phyloP scores from a whole-genome alignment of 2,797 vertebrate genomes.

The Semotilus atromaculatus region DNA sequence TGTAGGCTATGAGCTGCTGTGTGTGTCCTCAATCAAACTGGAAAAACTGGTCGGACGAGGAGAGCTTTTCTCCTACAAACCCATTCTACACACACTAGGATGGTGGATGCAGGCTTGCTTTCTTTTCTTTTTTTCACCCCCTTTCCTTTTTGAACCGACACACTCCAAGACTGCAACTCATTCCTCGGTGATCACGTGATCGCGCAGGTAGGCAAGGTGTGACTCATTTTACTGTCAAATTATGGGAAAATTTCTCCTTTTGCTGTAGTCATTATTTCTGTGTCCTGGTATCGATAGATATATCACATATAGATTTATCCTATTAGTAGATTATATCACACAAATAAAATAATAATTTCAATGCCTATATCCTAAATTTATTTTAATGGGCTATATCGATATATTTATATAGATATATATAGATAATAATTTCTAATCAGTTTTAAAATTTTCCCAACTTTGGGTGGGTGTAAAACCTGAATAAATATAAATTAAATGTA shows the following conservation, averaged over 20 bases:
- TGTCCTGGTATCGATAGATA: background rate
- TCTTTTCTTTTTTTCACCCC: background rate
- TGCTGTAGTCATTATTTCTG: background rate
- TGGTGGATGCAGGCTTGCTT: background rate
- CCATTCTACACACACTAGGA: background rate
- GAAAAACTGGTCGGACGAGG: conserved; percentile 50
- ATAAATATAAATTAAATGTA: background rate
- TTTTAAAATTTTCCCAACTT: background rate
- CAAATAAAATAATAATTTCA: background rate
- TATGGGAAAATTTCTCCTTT: background rate
- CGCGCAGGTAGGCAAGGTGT: conserved; percentile 52
- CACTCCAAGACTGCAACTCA: conserved; percentile 2
- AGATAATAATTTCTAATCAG: background rate
- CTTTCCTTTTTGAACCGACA: background rate
- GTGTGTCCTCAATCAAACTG: conserved; percentile 28
- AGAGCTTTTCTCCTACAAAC: conserved; percentile 11
- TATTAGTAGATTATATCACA: background rate
- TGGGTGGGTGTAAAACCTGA: background rate
- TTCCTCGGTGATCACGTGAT: conserved; percentile 48
- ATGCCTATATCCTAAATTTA: too few relatives aligned
- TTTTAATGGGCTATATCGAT: background rate
- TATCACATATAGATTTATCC: background rate
- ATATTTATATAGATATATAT: too few relatives aligned
- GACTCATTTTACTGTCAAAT: conserved; percentile 40
- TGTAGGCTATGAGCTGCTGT: background rate